These are phyloP conservation scores for Sarcophaga caerulescens DNA, from an alignment of 2,888 invertebrate species.

Conservation along the genomic window DNA sequence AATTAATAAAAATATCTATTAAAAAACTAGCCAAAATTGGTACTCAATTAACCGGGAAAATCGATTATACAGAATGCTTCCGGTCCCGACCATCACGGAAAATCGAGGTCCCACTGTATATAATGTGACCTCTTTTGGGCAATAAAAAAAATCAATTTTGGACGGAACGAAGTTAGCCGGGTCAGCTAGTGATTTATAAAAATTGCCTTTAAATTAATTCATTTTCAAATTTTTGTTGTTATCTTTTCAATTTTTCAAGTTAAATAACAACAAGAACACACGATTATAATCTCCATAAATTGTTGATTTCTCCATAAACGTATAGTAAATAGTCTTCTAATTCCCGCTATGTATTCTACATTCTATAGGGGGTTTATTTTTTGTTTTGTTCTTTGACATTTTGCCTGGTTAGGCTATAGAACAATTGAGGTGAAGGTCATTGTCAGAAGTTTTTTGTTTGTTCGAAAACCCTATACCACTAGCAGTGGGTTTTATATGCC, in stretches of 20 bases:
- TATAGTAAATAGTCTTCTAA: background rate
- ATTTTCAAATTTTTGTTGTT: background rate
- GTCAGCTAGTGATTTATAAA: background rate
- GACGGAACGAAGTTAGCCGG: no score
- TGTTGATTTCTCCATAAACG: conserved; percentile 51
- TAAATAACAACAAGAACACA: background rate
- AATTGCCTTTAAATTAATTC: no score
- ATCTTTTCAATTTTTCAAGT: background rate
- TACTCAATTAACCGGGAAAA: no score
- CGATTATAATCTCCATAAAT: conserved; percentile 55
- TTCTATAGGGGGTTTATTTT: background rate
- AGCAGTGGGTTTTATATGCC: no score
- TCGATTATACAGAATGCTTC: no score
- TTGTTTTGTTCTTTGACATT: conserved; percentile 1
- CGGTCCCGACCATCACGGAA: no score
- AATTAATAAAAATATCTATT: no score
- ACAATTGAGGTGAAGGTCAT: conserved; percentile 65
- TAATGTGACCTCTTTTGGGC: no score
- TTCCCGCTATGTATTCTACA: background rate
- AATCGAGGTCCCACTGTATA: no score
- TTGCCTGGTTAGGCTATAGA: conserved; percentile 55
- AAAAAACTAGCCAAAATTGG: no score
- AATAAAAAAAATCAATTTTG: no score
- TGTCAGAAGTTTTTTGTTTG: conserved; percentile 38
- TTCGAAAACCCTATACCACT: no score